phyloP scores from a whole-genome alignment of 92 coral and sea anemone genomes.

The Parazoanthus atlanticus region DNA sequence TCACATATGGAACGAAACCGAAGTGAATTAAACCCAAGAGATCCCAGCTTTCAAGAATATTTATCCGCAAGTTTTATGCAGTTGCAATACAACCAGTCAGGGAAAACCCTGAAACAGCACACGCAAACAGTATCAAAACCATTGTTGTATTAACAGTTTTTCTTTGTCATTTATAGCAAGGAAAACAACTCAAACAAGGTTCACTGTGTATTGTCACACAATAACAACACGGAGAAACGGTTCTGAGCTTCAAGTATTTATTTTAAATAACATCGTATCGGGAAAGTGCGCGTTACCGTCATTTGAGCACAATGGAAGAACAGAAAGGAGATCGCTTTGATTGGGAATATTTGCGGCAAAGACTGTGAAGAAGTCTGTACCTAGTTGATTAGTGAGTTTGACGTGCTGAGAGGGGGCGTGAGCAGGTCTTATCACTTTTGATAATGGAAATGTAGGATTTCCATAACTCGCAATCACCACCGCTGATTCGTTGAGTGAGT shows the following conservation, averaged over 20 bases:
- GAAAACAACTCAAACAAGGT: slow-evolving; percentile 54
- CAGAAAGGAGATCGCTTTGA: slow-evolving; percentile 20
- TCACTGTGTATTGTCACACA: slow-evolving; percentile 52
- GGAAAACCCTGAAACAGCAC: slow-evolving; percentile 77
- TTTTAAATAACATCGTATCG: not conserved
- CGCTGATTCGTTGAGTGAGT: slow-evolving; percentile 73
- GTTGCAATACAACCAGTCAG: slow-evolving; percentile 39
- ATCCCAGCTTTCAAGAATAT: not conserved
- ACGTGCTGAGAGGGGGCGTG: slow-evolving; percentile 87
- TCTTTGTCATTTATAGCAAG: slow-evolving; percentile 48
- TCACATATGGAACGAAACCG: slow-evolving; percentile 17
- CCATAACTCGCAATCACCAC: slow-evolving; percentile 88
- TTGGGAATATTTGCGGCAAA: slow-evolving; percentile 24
- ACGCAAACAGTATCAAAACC: slow-evolving; percentile 26
- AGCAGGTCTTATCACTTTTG: slow-evolving; percentile 74
- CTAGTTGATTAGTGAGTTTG: slow-evolving; percentile 43
- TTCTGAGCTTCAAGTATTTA: not conserved
- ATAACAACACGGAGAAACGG: slow-evolving; percentile 3
- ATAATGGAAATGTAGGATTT: slow-evolving; percentile 81
- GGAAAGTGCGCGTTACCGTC: not conserved
- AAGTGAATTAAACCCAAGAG: not conserved
- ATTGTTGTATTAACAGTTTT: slow-evolving; percentile 52
- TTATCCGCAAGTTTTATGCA: slow-evolving; percentile 1
- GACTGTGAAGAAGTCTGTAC: not conserved
- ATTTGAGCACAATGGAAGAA: not conserved